Percentiles rank a stretch among this genome's conserved stretches.
Conservation (phyloP, 2,113 vertebrate species). For the Actenoides hombroni region DNA sequence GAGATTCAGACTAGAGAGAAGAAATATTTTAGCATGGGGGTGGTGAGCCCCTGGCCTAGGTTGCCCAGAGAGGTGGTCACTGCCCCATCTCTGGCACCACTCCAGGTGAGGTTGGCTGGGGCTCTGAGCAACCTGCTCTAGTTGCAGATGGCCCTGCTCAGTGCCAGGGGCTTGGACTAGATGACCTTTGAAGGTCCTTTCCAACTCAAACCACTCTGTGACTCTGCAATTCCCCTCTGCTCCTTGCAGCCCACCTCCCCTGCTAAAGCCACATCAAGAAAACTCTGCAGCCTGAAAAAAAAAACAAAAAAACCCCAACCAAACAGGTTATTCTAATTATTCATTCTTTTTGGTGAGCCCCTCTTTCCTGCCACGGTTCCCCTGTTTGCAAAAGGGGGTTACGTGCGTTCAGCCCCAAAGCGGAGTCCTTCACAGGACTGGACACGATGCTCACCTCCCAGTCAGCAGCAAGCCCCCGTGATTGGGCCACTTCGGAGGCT, state of each 20-base stretch:
- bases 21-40: background rate
- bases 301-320: no score
- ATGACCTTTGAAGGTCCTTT: background rate
- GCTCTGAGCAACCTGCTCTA: background rate
- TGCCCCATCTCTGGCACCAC: background rate
- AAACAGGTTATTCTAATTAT: fast-evolving
- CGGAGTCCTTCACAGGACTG: fast-evolving
- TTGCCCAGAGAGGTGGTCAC: background rate
- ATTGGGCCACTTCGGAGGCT: fast-evolving
- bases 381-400: fast-evolving
- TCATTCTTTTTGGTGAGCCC: background rate
- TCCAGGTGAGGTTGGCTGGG: background rate
- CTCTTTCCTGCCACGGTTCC: background rate
- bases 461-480: fast-evolving
- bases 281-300: background rate
- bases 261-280: background rate
- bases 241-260: background rate
- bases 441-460: fast-evolving
- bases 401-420: fast-evolving
- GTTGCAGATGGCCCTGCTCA: background rate
- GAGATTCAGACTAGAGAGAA: background rate
- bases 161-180: background rate
- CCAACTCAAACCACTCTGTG: background rate
- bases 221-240: background rate
- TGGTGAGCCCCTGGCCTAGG: background rate